Evolutionary conservation across 2,797 vertebrate species (phyloP), one percentile per base, ranked within the genome.

Genomic region (Carduelis carduelis): DNA sequence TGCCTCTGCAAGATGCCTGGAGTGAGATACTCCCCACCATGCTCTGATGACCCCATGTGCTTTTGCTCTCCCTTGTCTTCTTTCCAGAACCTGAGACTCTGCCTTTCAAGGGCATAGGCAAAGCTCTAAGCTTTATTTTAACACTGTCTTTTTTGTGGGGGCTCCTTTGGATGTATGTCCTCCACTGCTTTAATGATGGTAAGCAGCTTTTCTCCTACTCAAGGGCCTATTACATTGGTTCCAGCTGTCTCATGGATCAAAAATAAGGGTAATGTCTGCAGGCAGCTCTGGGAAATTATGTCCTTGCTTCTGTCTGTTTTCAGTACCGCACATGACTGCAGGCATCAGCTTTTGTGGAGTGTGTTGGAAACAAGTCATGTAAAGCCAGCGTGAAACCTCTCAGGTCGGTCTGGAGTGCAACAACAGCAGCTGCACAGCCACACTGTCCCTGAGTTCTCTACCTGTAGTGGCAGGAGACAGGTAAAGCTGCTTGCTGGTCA

Each of bases 351-450:
- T 78, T 57, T 77, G 35, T 30, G 26, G 41, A 56, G 7, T 19
- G 13, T 11, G 0, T 46, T 78, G 63, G 66, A 71, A 95, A 46
- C 11, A 1, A 2, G 20, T 47, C 1, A 0, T 30, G 8, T 52
- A 28, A 83, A 24, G 41, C 47, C 85, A 74, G 18, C 32, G 6
- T 34, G 47, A 66, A 80, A 84, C 28, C 12, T 91, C 39, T 78
- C 61, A 43, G 49, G 27, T 27, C 5, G 1, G 49, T 69, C 28
- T 1, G 0, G 32, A 77, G 18, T 5, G 6, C 23, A 57, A 17
- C 23, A 57, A 17, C 15, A 78, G 12, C 46, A 78, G 22, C 63
- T 60, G 19, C 64, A 55, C 30, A 72, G 26, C 24, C 1, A 4
- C 6, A 8, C 16, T 78, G 46, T 86, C 32, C 11, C 24, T 5